These are phyloP conservation scores for Oryctolagus cuniculus DNA, from an alignment of 2,113 vertebrate species.

Conservation along the genomic window DNA sequence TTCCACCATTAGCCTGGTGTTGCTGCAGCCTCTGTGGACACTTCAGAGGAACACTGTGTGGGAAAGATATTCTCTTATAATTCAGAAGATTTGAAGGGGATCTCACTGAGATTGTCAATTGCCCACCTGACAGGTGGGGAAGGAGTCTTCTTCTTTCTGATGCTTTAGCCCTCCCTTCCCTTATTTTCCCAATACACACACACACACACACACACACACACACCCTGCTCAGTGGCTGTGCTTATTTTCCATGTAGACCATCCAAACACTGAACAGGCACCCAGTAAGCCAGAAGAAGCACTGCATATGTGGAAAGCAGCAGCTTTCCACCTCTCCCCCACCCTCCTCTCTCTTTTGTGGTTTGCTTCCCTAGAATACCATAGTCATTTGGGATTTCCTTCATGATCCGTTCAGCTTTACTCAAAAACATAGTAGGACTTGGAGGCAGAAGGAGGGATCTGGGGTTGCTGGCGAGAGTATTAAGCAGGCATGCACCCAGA, in stretches of 20 bases:
- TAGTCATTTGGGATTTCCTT: background rate
- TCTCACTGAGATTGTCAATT: constrained; percentile 19
- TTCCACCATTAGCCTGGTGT: background rate
- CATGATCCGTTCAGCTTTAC: background rate
- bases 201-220: background rate
- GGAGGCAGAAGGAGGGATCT: background rate
- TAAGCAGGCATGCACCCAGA: accelerated
- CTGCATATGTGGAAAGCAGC: background rate
- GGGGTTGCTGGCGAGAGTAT: background rate
- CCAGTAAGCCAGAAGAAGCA: background rate
- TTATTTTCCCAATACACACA: background rate
- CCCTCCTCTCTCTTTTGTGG: background rate
- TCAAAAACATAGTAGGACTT: background rate
- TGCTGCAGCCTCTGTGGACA: background rate
- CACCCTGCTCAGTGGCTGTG: background rate
- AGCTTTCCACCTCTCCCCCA: background rate
- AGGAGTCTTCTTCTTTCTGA: constrained; percentile 16
- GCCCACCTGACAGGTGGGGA: background rate
- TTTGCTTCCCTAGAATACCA: background rate
- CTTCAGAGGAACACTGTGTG: background rate
- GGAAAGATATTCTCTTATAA: background rate
- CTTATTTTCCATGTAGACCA: background rate
- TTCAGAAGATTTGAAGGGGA: background rate
- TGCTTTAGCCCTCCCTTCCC: background rate
- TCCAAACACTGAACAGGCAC: background rate